phyloP scores from a whole-genome alignment of 2,888 invertebrate species.

The Folsomia candida region DNA sequence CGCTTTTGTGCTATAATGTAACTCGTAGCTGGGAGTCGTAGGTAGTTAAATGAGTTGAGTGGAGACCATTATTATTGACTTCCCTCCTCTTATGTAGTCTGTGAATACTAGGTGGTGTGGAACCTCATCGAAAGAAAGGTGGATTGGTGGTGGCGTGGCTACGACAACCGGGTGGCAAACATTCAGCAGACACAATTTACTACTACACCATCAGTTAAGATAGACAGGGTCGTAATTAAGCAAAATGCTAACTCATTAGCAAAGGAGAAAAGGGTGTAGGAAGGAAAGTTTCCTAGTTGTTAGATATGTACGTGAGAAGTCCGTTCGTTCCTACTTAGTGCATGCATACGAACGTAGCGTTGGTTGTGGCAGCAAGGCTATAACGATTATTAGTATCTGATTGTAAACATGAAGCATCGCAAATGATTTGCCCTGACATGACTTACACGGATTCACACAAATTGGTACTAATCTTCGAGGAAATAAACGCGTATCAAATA shows the following conservation, averaged over 20 bases:
- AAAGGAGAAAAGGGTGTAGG: neutral
- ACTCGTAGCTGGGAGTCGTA: no score
- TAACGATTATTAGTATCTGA: constrained; percentile 6
- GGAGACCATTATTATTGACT: constrained; percentile 9
- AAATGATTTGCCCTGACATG: constrained; percentile 4
- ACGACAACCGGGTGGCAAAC: constrained; percentile 47
- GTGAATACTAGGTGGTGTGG: neutral
- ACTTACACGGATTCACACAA: constrained; percentile 5
- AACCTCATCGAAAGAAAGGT: neutral
- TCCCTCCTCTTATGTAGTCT: neutral
- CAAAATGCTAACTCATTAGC: constrained; percentile 34
- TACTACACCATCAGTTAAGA: constrained; percentile 14
- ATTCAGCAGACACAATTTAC: constrained; percentile 29
- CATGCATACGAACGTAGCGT: neutral
- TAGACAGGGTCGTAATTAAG: constrained; percentile 32
- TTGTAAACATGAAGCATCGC: constrained; percentile 5
- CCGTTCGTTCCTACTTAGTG: no score
- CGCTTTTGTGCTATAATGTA: neutral
- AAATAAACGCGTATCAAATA: neutral
- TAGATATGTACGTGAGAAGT: neutral
- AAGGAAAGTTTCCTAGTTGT: neutral
- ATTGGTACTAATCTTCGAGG: constrained; percentile 1
- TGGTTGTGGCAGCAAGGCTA: neutral
- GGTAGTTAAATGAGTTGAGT: constrained; percentile 1
- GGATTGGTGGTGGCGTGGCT: constrained; percentile 40